Evolutionary conservation across 2,888 invertebrate species (phyloP), one percentile per base, ranked within the genome.

Genomic region (Sympetrum striolatum): DNA sequence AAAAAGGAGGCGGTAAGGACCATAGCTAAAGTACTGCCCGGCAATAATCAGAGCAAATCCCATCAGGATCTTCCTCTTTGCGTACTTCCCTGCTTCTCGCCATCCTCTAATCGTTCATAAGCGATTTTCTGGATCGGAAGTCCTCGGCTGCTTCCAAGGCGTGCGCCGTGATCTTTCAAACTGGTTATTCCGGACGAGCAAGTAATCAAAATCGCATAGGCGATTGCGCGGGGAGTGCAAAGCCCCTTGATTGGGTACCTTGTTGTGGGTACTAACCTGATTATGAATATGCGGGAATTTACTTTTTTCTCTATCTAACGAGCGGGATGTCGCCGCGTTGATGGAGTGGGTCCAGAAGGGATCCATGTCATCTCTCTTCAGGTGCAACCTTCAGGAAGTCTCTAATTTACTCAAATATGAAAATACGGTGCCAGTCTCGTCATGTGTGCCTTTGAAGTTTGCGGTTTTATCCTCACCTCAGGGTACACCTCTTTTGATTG

Each of bases 101-200:
- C 53, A 53, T 53, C 18, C 53, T 53, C 25, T 73, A 73, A 73
- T 73, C 73, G 73, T 31, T 73, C 31, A 73, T 73, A 73, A 73
- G 73, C 73, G 25, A 73, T 73, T 73, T 73, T 73, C 73, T 73
- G 31, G 73, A 73, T 73, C 73, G 73, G 73, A 73, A 73, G 73
- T 73, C 64, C 25, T n/a, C n/a, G 2, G 18, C 60, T 44, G 44
- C 44, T 8, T 44, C 44, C 53, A 53, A 35, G 60, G 53, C 15
- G 60, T 14, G 10, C 58, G 60, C 25, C n/a, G 44, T 0, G 86
- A 86, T 60, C 86, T 35, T 37, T 60, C 60, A 86, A 86, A 86
- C 86, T 86, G 86, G 86, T 86, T 86, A 86, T 86, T 86, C 86
- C 86, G 86, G 86, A 86, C 86, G 86, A 86, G 37, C 86, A 86